A percentile compares a stretch with the other conserved stretches of the same genome.
These are phyloP conservation scores for Leptoclinus maculatus DNA, from an alignment of 2,797 vertebrate genomes.

Conservation along the genomic window DNA sequence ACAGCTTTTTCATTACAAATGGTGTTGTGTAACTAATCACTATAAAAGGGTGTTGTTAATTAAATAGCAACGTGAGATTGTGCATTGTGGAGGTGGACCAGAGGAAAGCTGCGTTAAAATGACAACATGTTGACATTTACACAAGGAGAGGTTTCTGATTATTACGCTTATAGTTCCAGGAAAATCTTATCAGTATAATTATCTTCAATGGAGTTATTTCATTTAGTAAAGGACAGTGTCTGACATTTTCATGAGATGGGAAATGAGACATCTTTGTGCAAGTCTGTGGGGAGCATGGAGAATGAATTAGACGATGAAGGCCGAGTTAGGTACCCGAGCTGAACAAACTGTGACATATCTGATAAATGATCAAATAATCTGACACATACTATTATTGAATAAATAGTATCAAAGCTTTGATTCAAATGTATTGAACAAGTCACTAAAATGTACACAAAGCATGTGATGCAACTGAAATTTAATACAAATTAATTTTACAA, in stretches of 20 bases:
- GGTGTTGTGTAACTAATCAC: background rate
- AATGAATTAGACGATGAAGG: background rate
- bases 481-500: background rate
- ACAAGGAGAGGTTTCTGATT: background rate
- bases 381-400: background rate
- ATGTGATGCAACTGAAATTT: background rate
- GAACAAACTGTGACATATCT: background rate
- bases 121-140: background rate
- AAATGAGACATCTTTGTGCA: background rate
- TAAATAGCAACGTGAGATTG: background rate
- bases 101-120: background rate
- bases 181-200: conserved; percentile 2
- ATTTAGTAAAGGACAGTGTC: background rate
- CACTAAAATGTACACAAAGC: background rate
- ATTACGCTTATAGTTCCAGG: background rate
- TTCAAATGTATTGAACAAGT: background rate
- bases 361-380: background rate
- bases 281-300: background rate
- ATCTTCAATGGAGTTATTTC: background rate
- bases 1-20: background rate
- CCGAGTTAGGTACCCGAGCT: background rate
- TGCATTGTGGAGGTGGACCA: conserved; percentile 6
- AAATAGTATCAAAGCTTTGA: background rate
- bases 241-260: background rate
- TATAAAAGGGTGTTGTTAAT: background rate